Base-by-base conservation (phyloP, 2,113 vertebrate species). In the Osmerus mordax region DNA sequence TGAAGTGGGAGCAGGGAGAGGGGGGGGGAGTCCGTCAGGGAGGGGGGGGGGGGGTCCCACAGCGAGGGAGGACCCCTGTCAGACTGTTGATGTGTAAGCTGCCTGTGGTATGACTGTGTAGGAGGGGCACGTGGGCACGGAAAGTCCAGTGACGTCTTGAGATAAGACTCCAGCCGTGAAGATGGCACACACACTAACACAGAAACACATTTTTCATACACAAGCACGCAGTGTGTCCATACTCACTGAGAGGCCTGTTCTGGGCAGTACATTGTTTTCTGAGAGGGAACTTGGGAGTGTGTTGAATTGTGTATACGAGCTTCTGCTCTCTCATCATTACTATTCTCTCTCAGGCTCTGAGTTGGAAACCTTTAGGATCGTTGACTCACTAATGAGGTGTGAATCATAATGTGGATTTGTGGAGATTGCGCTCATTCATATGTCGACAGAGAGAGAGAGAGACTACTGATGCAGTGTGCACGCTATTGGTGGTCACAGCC, bases 101-200 rank as follows among this genome's bases (percentile, higher is more conserved):
- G 73, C 69, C 78, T 25, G 61, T 85, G 82, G 86, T 84, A 84
- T 88, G 81, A 76, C 71, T 71, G 77, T 71, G 89, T 87, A 77
- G 88, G 87, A 77, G 82, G 83, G 80, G 23, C 68, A 76, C 12
- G 78, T 80, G 62, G 83, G 83, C 54, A 18, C 66, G 71, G 65
- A 61, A 60, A 28, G 6, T 51, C 61, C 19, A 60, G 47, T 59
- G 70, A 79, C 63, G 63, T 82, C 72, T 80, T 51, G 25, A 70
- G 36, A 65, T 65, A 56, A 65, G 23, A 18, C 28, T 18, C 15
- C n/a, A 15, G 54, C 15, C 58, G n/a, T 53, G 51, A 69, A 52
- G 71, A 74, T 19, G 29, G 41, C 59, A 67, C 52, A 73, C 41
- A 47, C 41, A 47, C 41, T 55, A 7, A 73, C 77, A 69, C 36